Evolutionary conservation across 1,140 invertebrate genomes (phyloP), one percentile per base, ranked within the genome.

Genomic region (Polyergus mexicanus): DNA sequence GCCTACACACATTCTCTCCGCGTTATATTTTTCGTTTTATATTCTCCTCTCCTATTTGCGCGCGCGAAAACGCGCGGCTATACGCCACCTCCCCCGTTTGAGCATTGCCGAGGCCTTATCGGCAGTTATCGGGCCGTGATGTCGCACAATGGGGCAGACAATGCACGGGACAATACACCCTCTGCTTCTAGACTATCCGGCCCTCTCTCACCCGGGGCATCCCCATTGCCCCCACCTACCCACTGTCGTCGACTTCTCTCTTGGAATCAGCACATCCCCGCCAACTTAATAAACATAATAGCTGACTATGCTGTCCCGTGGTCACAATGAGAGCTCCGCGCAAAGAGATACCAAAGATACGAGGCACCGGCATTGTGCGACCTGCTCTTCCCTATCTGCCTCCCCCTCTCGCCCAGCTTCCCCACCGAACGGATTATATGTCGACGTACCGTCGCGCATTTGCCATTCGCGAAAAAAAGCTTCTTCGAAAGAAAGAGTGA

Each of bases 241-340:
- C 44, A 25, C 65, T 51, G 44, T 58, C 54, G 65, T 72, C 71
- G 60, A 44, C 88, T 88, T 86, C 76, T 89, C 63, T 84, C 68
- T 38, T 66, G 74, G 63, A 88, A 88, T 88, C 84, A 72, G 74
- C 71, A 74, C 88, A 90, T 91, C 91, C 89, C 89, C 88, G 90
- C 89, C 94, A 94, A 95, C 94, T 94, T 95, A 94, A 94, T 95
- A 95, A 95, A 95, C 94, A 94, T 95, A 95, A 95, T 95, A 95
- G 94, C 94, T 94, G 94, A 94, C 92, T 95, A 85, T 80, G 92
- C 91, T 91, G 87, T 90, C 90, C 89, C 90, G 91, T 91, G 91
- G 92, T 93, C 92, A 93, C 94, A 94, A 95, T 94, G 92, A 94
- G 92, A 93, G 74, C 85, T 94, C 92, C 91, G 89, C 90, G 90